Evolutionary conservation across 1,140 invertebrate species (phyloP), one percentile per base, ranked within the genome.

Genomic region (Diploscapter pachys): DNA sequence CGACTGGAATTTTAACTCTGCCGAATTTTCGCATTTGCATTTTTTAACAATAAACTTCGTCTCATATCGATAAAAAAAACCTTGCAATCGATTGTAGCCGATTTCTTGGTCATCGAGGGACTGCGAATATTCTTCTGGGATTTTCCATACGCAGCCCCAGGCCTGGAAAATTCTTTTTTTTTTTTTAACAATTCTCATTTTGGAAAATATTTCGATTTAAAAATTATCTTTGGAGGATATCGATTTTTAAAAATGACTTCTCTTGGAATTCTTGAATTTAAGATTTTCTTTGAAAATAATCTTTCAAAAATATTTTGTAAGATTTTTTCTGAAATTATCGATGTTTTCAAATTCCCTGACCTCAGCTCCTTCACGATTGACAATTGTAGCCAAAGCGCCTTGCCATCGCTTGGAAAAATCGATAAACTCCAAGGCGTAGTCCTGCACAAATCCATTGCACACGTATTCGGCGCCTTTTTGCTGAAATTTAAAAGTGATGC

Each of bases 111-210:
- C 56, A 59, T 70, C 68, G 5, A 70, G 31, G n/a, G 68, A 70
- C 13, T 57, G 50, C 4, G 68, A 70, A 70, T 70, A 70, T 13
- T 70, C 68, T 52, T 70, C 63, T 5, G 68, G 68, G 50, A 70
- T 70, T 51, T 70, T 70, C 68, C 68, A 70, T 2, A 70, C 68
- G 53, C 68, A 70, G 59, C 68, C 68, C 68, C 68, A 70, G 13
- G 62, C 54, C 65, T 67, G 5, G 11, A 65, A 65, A 9, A 2
- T 4, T 65, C 2, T 11, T 13, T 3, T 3, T 2, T 13, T 11
- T 13, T 3, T 3, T 2, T 13, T 13, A 11, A 11, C 63, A 48
- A 52, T 49, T 13, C 3, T 65, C 11, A 13, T 49, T 4, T 4
- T 49, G 9, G 4, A 48, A 4, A 11, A 65, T 31, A 31, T 31